Evolutionary conservation across 2,797 vertebrate species (phyloP).

Genomic region (Otolemur crassicaudatus): DNA sequence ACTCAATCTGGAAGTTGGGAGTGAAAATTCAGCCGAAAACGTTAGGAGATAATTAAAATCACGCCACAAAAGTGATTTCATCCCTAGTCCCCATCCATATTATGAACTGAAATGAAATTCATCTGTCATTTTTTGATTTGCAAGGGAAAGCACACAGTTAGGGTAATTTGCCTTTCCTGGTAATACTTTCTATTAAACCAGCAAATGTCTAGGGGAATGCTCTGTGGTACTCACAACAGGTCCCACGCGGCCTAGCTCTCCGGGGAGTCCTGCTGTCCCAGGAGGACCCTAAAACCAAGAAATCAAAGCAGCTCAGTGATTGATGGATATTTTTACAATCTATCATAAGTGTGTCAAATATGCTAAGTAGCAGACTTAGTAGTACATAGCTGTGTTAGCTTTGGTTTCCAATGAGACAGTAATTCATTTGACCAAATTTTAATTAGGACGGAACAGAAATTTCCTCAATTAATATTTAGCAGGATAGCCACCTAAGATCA

Average conservation of each 20-base stretch:
- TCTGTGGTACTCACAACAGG: conserved; percentile 91
- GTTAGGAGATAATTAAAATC: conserved; percentile 3
- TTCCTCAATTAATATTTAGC: conserved; percentile 35
- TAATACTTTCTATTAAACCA: conserved; percentile 4
- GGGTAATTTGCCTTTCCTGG: neutral
- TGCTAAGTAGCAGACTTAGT: neutral
- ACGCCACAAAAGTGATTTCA: neutral
- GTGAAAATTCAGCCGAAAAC: conserved; percentile 15
- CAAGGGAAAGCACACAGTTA: neutral
- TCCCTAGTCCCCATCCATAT: neutral
- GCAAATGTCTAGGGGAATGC: conserved; percentile 55
- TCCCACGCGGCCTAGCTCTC: conserved; percentile 94
- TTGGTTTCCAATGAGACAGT: neutral
- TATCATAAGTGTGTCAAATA: conserved; percentile 7
- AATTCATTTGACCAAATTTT: conserved; percentile 22
- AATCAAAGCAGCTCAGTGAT: conserved; percentile 54
- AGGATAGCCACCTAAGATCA: neutral
- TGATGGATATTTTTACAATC: neutral
- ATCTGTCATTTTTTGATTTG: neutral
- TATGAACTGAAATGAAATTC: neutral
- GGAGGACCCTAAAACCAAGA: conserved; percentile 91
- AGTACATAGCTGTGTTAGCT: neutral
- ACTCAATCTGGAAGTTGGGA: neutral
- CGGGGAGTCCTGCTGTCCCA: conserved; percentile 94
- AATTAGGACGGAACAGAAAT: conserved; percentile 7